Conservation (phyloP, 2,888 invertebrate species). For the Pollenia griseotomentosa region DNA sequence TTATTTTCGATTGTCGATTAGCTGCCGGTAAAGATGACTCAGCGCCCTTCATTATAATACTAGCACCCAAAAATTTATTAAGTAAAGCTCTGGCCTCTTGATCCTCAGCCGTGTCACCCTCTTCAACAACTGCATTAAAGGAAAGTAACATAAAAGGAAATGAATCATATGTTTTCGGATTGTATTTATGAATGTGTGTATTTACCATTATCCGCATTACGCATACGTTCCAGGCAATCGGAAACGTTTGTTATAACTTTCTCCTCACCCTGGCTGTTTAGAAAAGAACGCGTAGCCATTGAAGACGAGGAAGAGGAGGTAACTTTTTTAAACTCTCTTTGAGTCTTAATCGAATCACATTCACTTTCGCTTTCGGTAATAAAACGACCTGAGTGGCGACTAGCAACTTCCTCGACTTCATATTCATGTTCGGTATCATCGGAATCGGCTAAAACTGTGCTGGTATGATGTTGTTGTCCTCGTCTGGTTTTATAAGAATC, state of each 20-base stretch:
- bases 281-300: conserved; percentile 86
- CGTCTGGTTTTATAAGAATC: conserved; percentile 68
- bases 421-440: conserved; percentile 80
- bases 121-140: conserved; percentile 85
- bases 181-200: not conserved
- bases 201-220: conserved; percentile 89
- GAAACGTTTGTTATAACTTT: conserved; percentile 90
- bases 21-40: conserved; percentile 84
- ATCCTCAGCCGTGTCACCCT: conserved; percentile 89
- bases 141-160: conserved; percentile 1
- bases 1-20: conserved; percentile 76
- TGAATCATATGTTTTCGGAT: conserved; percentile 8
- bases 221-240: conserved; percentile 91
- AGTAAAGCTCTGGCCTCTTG: conserved; percentile 90
- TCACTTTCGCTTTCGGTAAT: conserved; percentile 79
- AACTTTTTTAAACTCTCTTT: conserved; percentile 74
- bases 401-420: conserved; percentile 77
- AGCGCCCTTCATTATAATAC: conserved; percentile 91
- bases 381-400: conserved; percentile 71
- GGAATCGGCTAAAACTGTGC: conserved; percentile 63
- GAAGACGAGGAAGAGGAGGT: conserved; percentile 75
- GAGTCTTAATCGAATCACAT: conserved; percentile 76
- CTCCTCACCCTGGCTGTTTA: conserved; percentile 87
- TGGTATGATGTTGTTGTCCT: conserved; percentile 55
- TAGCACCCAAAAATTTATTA: conserved; percentile 93